Evolutionary conservation across 2,797 vertebrate genomes (phyloP).

Genomic region (Threskiornis aethiopicus): DNA sequence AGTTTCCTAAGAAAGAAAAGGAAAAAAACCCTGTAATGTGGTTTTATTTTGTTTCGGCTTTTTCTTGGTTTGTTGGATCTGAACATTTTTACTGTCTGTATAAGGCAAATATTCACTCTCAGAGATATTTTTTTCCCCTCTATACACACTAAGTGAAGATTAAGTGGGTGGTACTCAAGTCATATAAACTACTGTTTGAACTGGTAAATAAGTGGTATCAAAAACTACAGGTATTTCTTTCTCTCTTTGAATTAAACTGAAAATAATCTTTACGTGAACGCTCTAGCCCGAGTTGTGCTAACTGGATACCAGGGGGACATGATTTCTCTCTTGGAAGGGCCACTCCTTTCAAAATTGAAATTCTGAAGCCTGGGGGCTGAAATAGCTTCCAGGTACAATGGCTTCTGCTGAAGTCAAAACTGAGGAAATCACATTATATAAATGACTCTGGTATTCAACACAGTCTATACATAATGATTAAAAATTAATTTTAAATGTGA

Average conservation of each 20-base stretch:
- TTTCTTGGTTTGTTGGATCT: neutral
- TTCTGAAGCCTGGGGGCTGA: neutral
- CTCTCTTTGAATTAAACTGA: neutral
- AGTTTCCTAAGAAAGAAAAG: neutral
- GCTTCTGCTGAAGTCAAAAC: neutral
- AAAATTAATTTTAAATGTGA: neutral
- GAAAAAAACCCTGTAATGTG: neutral
- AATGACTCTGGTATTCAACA: neutral
- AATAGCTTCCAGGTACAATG: neutral
- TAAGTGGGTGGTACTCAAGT: neutral
- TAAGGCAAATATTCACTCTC: neutral
- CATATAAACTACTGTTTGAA: neutral
- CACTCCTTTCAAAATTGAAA: neutral
- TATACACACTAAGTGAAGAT: neutral
- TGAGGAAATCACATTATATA: neutral
- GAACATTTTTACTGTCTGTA: neutral
- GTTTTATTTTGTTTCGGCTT: neutral
- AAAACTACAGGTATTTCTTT: neutral
- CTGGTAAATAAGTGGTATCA: neutral
- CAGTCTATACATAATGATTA: neutral
- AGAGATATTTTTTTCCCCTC: neutral
- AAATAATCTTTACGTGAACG: neutral
- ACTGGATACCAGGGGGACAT: neutral
- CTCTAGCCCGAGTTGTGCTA: neutral
- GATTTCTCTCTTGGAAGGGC: neutral